Evolutionary conservation across 2,888 invertebrate genomes (phyloP).

Genomic region (Leptothorax acervorum): DNA sequence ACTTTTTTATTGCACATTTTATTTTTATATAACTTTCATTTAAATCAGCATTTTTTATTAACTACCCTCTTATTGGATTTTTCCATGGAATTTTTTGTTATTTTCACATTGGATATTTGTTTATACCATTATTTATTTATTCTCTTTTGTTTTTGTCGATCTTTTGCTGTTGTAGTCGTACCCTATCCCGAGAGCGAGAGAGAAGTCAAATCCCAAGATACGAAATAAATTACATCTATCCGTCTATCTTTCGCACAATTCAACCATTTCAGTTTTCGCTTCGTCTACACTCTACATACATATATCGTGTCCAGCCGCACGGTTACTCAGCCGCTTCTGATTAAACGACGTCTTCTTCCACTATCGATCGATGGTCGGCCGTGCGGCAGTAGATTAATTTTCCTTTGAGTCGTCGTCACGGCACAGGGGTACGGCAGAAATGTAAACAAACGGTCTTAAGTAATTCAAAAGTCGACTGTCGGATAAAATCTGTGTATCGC

Average conservation of each 20-base stretch:
- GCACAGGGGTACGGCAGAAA: not conserved
- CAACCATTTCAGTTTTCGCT: conserved; percentile 3
- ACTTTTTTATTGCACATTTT: not conserved
- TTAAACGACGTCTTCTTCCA: conserved; percentile 60
- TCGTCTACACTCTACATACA: not conserved
- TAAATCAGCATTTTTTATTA: not conserved
- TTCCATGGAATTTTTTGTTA: not conserved
- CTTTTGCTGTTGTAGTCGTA: not conserved
- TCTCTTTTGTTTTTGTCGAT: not conserved
- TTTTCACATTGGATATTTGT: not conserved
- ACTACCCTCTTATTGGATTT: not conserved
- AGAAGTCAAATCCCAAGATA: not conserved
- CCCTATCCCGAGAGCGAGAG: not conserved
- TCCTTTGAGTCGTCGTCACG: conserved; percentile 49
- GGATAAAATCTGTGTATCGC: conserved; percentile 14
- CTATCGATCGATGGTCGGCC: conserved; percentile 39
- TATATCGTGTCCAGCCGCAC: not conserved
- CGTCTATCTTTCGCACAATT: not conserved
- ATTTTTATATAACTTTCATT: not conserved
- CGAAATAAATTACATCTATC: conserved; percentile 6
- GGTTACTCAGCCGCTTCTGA: conserved; percentile 40
- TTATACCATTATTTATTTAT: not conserved
- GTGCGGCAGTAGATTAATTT: conserved; percentile 59
- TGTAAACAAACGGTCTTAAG: conserved; percentile 33
- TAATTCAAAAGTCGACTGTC: conserved; percentile 18